Base-by-base conservation (phyloP, 2,113 vertebrate species). In the Perca flavescens region DNA sequence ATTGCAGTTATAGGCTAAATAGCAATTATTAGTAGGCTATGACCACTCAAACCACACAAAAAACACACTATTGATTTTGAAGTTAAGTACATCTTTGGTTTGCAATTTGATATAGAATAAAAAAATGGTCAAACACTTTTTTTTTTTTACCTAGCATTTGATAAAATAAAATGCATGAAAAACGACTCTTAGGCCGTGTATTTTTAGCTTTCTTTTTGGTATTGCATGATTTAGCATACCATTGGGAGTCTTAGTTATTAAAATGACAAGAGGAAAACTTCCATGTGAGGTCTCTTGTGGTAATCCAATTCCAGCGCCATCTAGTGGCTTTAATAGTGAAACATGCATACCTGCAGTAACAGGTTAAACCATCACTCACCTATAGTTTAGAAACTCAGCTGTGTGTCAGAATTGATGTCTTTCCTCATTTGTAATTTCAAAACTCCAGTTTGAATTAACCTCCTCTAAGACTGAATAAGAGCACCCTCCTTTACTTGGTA, bases 301-400 rank as follows among this genome's bases (percentile, higher is more conserved):
- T 54, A 11, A 64, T 80, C 77, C 17, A 49, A 36, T 79, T 57
- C 9, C 53, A 88, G 89, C 91, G 84, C 84, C 88, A 84, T 74
- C 90, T n/a, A 52, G 89, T 88, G 90, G 89, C 46, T 12, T 21
- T 19, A 47, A 12, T 21, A n/a, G 40, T 62, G 10, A 53, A 14
- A 63, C 54, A 34, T 21, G 36, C 43, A 52, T 47, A 74, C 60
- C 69, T 71, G 52, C 50, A 17, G 82, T 86, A 88, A 88, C 79
- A 86, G 78, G 90, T 92, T 88, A 56, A 84, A 75, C 15, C 46
- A 47, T 28, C 54, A 47, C 71, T 62, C 28, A 57, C 31, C 36
- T 46, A 2, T 1, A 16, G 52, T 10, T 58, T 21, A 69, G n/a
- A 34, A 62, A 34, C 61, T 68, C 61, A 22, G 6, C 56, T 50